Conservation (phyloP, 2,797 vertebrate genomes). For the Momotus momota region DNA sequence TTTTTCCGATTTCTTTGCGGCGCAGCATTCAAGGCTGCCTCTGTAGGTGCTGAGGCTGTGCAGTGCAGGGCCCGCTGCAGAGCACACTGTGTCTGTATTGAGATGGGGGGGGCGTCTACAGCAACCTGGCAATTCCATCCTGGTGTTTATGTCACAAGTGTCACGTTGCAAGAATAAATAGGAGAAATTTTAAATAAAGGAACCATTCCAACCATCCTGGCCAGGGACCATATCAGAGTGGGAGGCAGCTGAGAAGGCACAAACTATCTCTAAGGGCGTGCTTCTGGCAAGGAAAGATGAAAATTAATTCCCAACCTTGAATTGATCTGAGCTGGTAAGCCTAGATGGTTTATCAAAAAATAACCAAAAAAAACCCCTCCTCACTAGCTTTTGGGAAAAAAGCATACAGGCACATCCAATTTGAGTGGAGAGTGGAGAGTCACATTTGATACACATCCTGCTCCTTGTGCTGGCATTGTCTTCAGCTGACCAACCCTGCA, state of each 20-base stretch:
- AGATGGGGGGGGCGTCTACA: background rate
- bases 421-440: too few species aligned
- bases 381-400: background rate
- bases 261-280: background rate
- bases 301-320: background rate
- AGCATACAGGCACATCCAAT: rapidly evolving
- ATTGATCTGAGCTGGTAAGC: background rate
- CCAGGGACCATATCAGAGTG: background rate
- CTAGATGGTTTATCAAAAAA: background rate
- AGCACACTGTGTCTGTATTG: rapidly evolving
- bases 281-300: background rate
- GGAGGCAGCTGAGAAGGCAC: background rate
- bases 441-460: background rate
- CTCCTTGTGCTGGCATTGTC: background rate
- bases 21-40: background rate
- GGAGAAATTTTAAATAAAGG: background rate
- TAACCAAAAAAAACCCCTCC: background rate
- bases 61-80: background rate
- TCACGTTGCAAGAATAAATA: background rate
- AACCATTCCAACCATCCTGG: rapidly evolving
- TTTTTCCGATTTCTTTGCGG: background rate
- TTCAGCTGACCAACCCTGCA: background rate
- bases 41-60: rapidly evolving
- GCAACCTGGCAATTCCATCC: background rate
- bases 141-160: background rate